Evolutionary conservation across 92 coral and sea anemone species (phyloP), one percentile per base, ranked within the genome.

Genomic region (Epizoanthus ramosus): DNA sequence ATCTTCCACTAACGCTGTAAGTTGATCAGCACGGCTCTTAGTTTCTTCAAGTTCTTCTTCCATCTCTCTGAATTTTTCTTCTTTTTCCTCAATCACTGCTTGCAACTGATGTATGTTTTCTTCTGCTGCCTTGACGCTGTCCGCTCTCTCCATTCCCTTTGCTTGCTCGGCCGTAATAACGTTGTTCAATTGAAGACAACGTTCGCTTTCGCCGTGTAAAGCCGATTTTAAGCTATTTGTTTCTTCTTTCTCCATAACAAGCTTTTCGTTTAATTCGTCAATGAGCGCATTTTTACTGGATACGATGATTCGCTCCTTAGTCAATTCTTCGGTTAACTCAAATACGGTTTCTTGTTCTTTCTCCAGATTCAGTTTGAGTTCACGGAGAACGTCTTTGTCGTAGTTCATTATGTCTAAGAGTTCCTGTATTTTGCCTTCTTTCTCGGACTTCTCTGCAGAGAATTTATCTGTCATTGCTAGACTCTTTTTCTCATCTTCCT

Each of bases 201-300:
- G 87, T 56, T 89, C 95, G 56, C 84, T 90, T 17, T 91, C 95
- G 75, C 89, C 91, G 68, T 87, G 87, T 31, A 92, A 61, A 39
- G 85, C 80, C 24, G 80, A 79, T 53, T 80, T 82, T 0, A 87
- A 63, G 18, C 64, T 80, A 14, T 89, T 86, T 9, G 70, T 75
- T 28, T 58, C 65, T 6, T 83, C 68, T 28, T 23, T 41, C 68
- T 85, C 90, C 15, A 69, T 77, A 28, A 65, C 87, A 15, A 92
- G 89, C 19, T 76, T 79, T 61, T n/a, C 57, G 24, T 54, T 83
- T 3, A 87, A 18, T 21, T 90, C 85, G 8, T 79, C 70, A 23
- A 87, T 86, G 74, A 56, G 39, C 41, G 74, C 57, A 13, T 87
- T 87, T 65, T 90, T 90, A 68, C 83, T 77, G 33, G 74, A 23